Conservation (phyloP, 2,797 vertebrate genomes). For the Gallinago stenura region DNA sequence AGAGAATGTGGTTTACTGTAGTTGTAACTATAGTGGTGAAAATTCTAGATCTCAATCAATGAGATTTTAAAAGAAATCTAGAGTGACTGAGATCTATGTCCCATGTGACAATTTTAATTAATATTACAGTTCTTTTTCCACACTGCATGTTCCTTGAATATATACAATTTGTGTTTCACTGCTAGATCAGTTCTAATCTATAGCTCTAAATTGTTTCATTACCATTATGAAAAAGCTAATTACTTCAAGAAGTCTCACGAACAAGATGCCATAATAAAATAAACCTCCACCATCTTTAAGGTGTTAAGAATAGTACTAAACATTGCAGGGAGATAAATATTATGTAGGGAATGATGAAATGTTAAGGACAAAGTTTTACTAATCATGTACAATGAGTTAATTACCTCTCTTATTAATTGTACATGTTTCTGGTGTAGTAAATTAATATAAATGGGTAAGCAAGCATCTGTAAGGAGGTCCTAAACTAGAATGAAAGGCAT, state of each 20-base stretch:
- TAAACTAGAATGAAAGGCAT: conserved; percentile 26
- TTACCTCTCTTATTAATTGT: not conserved
- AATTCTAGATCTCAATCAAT: not conserved
- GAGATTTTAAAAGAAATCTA: not conserved
- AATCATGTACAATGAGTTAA: not conserved
- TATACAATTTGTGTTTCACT: not conserved
- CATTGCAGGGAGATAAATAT: not conserved
- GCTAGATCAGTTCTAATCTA: not conserved
- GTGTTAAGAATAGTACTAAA: not conserved
- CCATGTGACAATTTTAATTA: not conserved
- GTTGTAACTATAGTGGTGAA: not conserved
- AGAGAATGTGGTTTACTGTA: not conserved
- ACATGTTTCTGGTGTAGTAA: not conserved
- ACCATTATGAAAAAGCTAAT: not conserved
- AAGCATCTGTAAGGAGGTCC: not conserved
- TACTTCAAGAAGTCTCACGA: not conserved
- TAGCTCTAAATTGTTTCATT: not conserved
- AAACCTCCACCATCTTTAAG: not conserved
- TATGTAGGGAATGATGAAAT: not conserved
- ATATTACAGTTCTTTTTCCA: not conserved
- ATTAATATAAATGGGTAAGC: conserved; percentile 3
- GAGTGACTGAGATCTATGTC: not conserved
- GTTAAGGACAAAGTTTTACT: not conserved
- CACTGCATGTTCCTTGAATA: not conserved
- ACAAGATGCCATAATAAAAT: not conserved